Evolutionary conservation across 1,140 invertebrate genomes (phyloP), one percentile per base, ranked within the genome.

Genomic region (Pachyrhynchus sulphureomaculatus): DNA sequence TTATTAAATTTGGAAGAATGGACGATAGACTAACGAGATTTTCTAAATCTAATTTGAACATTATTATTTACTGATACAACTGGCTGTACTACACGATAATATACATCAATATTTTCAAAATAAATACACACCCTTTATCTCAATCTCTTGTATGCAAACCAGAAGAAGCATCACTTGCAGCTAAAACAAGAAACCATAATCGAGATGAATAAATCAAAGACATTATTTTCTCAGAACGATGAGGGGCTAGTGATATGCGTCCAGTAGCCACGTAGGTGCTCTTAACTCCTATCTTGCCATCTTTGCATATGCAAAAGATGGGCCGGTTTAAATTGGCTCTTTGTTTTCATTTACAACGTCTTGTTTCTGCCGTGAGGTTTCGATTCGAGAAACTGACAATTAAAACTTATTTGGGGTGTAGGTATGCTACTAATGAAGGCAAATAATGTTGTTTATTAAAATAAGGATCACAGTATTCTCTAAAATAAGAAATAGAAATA

Each of bases 261-360:
- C 64, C 51, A 41, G 64, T 59, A 65, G 64, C 53, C 64, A 37
- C 47, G 64, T 45, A 61, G 64, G 64, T 58, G 64, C 64, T 65
- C 49, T 48, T 29, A 48, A 39, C 34, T 23, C 32, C 58, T 62
- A 66, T 66, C 59, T 54, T 34, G 13, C 23, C n/a, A 62, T 66
- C 64, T 66, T 37, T 51, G 42, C 54, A 66, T 66, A 62, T 62
- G 59, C 58, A 63, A 56, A 63, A 54, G 52, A 56, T 56, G 61
- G 58, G 63, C 58, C 68, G 63, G 67, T 72, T 72, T 72, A 72
- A 72, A 72, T 70, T 70, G 68, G 65, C 64, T 68, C 66, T 70
- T 72, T 70, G 68, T 72, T 66, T 68, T 68, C 65, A 56, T n/a
- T 66, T 66, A 63, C 54, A 37, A 62, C 47, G 39, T 42, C 39